A percentile compares a stretch with the other conserved stretches of the same genome.
Conservation (phyloP, 2,797 vertebrate species). For the Chrysocyon brachyurus region DNA sequence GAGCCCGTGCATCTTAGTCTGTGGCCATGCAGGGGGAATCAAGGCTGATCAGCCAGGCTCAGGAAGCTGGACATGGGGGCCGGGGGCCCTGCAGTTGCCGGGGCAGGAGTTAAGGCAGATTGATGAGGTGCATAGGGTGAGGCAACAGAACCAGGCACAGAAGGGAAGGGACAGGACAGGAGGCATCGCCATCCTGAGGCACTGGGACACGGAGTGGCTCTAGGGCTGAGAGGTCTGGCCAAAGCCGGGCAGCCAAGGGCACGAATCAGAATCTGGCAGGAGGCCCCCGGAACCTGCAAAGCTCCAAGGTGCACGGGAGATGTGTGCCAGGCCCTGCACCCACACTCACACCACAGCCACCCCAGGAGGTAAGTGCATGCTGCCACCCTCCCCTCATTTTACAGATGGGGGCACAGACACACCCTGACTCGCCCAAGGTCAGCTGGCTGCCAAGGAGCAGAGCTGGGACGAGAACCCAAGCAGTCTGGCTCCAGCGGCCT, state of each 20-base stretch:
- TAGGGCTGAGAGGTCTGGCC: neutral
- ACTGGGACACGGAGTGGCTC: rapidly evolving
- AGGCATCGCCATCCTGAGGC: rapidly evolving
- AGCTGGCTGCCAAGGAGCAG: rapidly evolving
- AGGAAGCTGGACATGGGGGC: rapidly evolving
- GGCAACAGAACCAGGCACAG: neutral
- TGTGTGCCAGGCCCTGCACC: rapidly evolving
- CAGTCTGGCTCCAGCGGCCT: neutral
- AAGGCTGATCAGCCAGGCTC: rapidly evolving
- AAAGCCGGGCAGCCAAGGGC: neutral
- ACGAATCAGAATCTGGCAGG: neutral
- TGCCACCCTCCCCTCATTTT: too few relatives aligned
- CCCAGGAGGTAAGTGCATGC: neutral
- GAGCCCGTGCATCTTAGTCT: neutral
- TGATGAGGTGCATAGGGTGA: rapidly evolving
- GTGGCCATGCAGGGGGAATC: rapidly evolving
- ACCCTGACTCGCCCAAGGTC: neutral
- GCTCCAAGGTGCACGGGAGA: neutral
- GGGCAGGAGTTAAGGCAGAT: rapidly evolving
- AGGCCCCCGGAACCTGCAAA: too few relatives aligned
- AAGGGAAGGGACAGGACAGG: too few relatives aligned
- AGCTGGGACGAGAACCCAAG: rapidly evolving
- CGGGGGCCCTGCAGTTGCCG: rapidly evolving
- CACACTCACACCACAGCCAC: rapidly evolving
- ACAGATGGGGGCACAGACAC: neutral